These are phyloP conservation scores for Gymnothorax reevesii DNA, from an alignment of 2,797 vertebrate genomes.

Conservation along the genomic window DNA sequence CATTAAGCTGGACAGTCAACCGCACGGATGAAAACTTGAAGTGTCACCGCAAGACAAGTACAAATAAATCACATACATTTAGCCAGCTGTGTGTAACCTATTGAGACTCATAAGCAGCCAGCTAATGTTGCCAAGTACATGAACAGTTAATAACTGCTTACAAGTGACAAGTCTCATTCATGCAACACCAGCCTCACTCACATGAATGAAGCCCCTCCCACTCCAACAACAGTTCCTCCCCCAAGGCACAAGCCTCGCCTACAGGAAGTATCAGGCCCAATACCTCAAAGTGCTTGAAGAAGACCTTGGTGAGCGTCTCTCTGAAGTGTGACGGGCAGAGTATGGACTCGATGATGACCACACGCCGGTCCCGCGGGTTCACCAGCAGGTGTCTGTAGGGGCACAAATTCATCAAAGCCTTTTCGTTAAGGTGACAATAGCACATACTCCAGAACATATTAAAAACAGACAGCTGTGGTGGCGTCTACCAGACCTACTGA, in stretches of 20 bases:
- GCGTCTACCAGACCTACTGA: background rate
- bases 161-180: background rate
- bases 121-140: no score
- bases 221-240: background rate
- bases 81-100: no score
- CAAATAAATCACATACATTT: no score
- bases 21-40: no score
- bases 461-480: background rate
- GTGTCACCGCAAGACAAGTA: no score
- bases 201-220: background rate
- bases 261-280: background rate
- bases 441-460: background rate
- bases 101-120: no score
- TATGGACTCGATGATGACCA: conserved; percentile 95
- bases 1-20: no score
- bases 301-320: conserved; percentile 92
- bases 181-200: background rate
- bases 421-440: background rate
- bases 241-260: background rate
- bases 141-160: no score
- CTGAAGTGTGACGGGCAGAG: conserved; percentile 97
- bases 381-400: conserved; percentile 85
- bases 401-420: background rate
- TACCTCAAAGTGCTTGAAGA: conserved; percentile 99
- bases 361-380: conserved; percentile 95